Percentiles rank a stretch among this genome's conserved stretches.
These are phyloP conservation scores for Archips xylosteana DNA, from an alignment of 2,888 invertebrate species.

Conservation along the genomic window DNA sequence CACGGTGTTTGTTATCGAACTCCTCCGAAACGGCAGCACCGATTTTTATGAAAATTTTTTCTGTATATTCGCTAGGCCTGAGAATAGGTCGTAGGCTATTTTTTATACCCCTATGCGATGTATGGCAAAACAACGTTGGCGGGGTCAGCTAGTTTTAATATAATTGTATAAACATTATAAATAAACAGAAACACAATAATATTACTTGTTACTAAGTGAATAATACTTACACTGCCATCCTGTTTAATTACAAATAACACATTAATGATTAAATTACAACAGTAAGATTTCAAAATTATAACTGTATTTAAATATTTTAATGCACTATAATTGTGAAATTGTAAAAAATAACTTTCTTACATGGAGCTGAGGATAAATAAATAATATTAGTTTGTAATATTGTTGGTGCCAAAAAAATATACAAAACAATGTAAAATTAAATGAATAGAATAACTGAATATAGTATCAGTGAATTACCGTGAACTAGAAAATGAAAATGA, in stretches of 20 bases:
- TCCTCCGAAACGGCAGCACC: no score
- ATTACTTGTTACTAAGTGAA: background rate
- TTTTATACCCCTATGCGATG: no score
- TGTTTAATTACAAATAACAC: background rate
- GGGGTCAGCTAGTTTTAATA: no score
- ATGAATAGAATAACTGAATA: background rate
- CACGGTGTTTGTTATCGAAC: no score
- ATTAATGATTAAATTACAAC: background rate
- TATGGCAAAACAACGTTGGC: no score
- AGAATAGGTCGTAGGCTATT: no score
- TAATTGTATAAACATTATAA: no score
- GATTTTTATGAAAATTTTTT: no score
- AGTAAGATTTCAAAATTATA: no score
- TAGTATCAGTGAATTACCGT: constrained; percentile 4
- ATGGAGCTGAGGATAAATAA: background rate
- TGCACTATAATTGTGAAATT: background rate
- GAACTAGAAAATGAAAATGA: background rate
- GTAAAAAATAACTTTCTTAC: constrained; percentile 11
- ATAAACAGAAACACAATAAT: no score
- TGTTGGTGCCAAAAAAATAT: background rate
- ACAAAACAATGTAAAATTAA: background rate
- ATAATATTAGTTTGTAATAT: background rate
- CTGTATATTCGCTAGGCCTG: no score
- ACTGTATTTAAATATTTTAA: no score
- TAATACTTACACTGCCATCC: background rate